These are phyloP conservation scores for Diachasmimorpha longicaudata DNA, from an alignment of 1,140 invertebrate genomes.

Conservation along the genomic window DNA sequence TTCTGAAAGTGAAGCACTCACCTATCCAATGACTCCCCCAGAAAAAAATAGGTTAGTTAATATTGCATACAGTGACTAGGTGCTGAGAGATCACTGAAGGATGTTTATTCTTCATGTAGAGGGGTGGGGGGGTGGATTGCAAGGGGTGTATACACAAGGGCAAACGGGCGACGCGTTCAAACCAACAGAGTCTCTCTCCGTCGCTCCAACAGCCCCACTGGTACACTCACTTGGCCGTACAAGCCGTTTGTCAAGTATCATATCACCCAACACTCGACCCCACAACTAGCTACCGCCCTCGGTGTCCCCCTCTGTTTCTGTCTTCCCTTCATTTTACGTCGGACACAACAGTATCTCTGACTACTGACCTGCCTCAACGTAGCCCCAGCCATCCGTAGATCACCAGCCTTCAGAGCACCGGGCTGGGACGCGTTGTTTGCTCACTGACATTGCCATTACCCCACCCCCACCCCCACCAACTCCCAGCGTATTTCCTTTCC, in stretches of 20 bases:
- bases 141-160: neutral
- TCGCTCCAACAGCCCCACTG: neutral
- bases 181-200: slow-evolving; percentile 26
- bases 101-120: slow-evolving; percentile 39
- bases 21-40: too few species aligned
- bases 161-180: neutral
- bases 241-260: slow-evolving; percentile 46
- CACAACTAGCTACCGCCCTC: slow-evolving; percentile 14
- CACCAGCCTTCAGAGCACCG: slow-evolving; percentile 21
- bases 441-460: slow-evolving; percentile 44
- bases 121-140: slow-evolving; percentile 9
- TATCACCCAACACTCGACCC: slow-evolving; percentile 49
- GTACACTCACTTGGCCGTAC: slow-evolving; percentile 34
- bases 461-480: slow-evolving; percentile 36
- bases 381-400: slow-evolving; percentile 7
- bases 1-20: too few species aligned
- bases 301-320: neutral
- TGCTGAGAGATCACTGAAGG: slow-evolving; percentile 15
- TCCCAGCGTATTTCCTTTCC: too few species aligned
- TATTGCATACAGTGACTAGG: slow-evolving; percentile 3
- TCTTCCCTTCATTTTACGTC: neutral
- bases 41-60: neutral
- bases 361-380: slow-evolving; percentile 44
- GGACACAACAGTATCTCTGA: neutral
- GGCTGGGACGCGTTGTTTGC: slow-evolving; percentile 45